Evolutionary conservation across 2,797 vertebrate genomes (phyloP).

Genomic region (Acropternis orthonyx): DNA sequence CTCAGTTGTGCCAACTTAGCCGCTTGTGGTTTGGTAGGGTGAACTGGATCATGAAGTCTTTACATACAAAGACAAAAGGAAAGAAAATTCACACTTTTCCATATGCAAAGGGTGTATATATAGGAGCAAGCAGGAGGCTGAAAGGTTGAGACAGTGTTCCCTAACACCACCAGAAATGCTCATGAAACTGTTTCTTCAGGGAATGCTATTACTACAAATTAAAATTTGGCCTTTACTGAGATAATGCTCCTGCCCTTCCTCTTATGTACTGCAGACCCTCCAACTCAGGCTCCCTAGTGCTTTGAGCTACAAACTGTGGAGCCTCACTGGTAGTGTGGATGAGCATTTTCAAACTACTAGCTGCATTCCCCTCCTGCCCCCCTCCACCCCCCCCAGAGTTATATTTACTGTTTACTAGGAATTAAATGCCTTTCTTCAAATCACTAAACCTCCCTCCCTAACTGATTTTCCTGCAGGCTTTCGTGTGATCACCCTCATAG

Average conservation of each 20-base stretch:
- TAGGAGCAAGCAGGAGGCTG: not conserved
- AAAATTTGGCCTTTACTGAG: not conserved
- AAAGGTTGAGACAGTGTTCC: not conserved
- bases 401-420: not conserved
- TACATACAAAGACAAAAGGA: not conserved
- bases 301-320: not conserved
- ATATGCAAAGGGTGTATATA: not conserved
- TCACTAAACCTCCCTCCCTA: not conserved
- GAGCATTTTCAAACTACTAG: not conserved
- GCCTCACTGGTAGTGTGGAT: not conserved
- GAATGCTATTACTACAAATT: not conserved
- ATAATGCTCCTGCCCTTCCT: not conserved
- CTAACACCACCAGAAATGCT: not conserved
- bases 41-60: not conserved
- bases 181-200: not conserved
- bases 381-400: not conserved
- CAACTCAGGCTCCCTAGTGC: not conserved
- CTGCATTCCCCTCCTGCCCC: no score
- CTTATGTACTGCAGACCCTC: not conserved
- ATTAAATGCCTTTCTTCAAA: not conserved
- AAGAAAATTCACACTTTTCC: not conserved
- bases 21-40: not conserved
- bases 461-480: not conserved
- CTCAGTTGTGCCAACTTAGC: not conserved
- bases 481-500: not conserved